Evolutionary conservation across 1,140 invertebrate genomes (phyloP).

Genomic region (Wasmannia auropunctata): DNA sequence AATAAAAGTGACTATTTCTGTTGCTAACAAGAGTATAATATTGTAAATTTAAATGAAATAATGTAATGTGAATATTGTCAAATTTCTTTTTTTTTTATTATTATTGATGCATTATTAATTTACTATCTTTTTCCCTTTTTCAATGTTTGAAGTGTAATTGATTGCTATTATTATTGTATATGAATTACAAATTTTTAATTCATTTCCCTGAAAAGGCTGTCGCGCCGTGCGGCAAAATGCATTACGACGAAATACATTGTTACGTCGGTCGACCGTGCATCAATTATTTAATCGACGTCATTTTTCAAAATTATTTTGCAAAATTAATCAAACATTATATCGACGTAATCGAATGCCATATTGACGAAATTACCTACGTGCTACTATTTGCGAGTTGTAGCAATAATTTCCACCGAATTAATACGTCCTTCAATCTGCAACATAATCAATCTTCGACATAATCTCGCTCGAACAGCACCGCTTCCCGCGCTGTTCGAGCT

Average conservation of each 20-base stretch:
- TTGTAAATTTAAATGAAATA: neutral
- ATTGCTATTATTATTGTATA: neutral
- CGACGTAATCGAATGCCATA: neutral
- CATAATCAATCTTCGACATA: neutral
- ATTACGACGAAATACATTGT: neutral
- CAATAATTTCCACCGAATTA: neutral
- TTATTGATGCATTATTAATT: neutral
- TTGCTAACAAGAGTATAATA: neutral
- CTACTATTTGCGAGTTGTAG: neutral
- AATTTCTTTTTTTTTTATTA: neutral
- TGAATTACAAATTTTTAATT: neutral
- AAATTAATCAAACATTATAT: neutral
- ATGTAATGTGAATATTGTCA: neutral
- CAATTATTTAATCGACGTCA: neutral
- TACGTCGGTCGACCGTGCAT: neutral
- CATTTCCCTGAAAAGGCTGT: neutral
- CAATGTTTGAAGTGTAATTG: neutral
- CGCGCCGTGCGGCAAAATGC: neutral
- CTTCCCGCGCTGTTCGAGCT: neutral
- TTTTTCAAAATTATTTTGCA: constrained; percentile 9
- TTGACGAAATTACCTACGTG: neutral
- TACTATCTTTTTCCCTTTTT: neutral
- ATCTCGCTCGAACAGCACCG: neutral
- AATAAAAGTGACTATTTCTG: neutral
- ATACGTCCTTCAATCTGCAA: neutral